These are phyloP conservation scores for Darevskia mixta DNA, from an alignment of 2,797 vertebrate species.

Conservation along the genomic window DNA sequence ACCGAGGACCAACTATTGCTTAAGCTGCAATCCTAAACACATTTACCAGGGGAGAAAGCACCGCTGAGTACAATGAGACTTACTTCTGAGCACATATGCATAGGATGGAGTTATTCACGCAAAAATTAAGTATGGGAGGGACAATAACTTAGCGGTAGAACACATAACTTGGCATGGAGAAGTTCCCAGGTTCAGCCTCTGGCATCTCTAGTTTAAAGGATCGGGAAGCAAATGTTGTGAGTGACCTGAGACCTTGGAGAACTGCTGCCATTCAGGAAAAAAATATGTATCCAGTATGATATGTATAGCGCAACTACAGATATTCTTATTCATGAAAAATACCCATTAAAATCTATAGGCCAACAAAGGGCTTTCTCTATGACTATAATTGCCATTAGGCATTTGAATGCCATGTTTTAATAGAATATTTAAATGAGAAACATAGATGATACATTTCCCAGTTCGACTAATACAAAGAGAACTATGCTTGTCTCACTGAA, in stretches of 20 bases:
- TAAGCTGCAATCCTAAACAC: background rate
- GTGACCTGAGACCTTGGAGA: background rate
- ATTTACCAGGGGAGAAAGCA: too few relatives aligned
- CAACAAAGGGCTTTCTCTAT: background rate
- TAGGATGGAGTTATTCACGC: background rate
- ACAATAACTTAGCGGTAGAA: background rate
- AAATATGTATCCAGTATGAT: background rate
- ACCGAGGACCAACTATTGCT: background rate
- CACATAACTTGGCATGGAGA: background rate
- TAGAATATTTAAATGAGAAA: too few relatives aligned
- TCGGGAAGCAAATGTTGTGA: background rate
- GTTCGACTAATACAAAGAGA: background rate
- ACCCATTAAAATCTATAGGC: background rate
- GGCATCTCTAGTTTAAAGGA: background rate
- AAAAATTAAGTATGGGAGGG: background rate
- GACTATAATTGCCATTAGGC: background rate
- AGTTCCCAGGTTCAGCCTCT: background rate
- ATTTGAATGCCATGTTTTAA: background rate
- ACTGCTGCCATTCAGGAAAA: background rate
- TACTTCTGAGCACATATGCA: background rate
- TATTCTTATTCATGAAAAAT: background rate
- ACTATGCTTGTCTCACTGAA: background rate
- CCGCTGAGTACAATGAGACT: background rate
- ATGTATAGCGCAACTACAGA: background rate
- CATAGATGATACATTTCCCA: background rate